phyloP scores from a whole-genome alignment of 1,140 invertebrate species.

The Apolygus lucorum region DNA sequence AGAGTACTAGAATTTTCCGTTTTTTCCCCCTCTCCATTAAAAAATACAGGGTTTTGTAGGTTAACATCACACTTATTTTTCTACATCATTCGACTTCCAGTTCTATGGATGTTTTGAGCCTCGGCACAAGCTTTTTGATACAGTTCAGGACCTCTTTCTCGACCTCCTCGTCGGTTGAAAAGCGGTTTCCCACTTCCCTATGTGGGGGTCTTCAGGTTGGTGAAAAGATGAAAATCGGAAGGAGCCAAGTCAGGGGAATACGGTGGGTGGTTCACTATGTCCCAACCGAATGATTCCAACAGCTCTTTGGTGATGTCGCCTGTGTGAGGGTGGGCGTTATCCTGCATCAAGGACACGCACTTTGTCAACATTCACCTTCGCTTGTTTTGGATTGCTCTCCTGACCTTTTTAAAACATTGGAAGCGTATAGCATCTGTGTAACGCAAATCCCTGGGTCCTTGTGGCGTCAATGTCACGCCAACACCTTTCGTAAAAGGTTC shows the following conservation, averaged over 20 bases:
- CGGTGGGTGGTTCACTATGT: not conserved
- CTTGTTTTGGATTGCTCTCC: too few relatives aligned
- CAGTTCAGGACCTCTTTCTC: not conserved
- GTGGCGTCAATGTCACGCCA: too few relatives aligned
- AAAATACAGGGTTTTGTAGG: not conserved
- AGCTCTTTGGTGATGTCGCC: not conserved
- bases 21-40: too few relatives aligned
- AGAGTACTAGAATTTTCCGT: too few relatives aligned
- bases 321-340: not conserved
- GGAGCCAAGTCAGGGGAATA: too few relatives aligned
- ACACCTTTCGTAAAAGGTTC: too few relatives aligned
- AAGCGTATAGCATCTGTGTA: too few relatives aligned
- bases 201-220: not conserved
- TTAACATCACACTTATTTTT: not conserved
- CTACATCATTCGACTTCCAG: not conserved
- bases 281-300: too few relatives aligned
- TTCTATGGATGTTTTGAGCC: not conserved
- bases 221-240: too few relatives aligned
- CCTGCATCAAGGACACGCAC: not conserved
- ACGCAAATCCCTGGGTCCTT: too few relatives aligned
- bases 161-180: not conserved
- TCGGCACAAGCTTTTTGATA: not conserved
- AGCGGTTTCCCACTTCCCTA: not conserved
- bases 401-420: not conserved
- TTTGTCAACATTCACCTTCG: too few relatives aligned